These are phyloP conservation scores for Acronicta alni DNA, from an alignment of 2,888 invertebrate species.

Conservation along the genomic window DNA sequence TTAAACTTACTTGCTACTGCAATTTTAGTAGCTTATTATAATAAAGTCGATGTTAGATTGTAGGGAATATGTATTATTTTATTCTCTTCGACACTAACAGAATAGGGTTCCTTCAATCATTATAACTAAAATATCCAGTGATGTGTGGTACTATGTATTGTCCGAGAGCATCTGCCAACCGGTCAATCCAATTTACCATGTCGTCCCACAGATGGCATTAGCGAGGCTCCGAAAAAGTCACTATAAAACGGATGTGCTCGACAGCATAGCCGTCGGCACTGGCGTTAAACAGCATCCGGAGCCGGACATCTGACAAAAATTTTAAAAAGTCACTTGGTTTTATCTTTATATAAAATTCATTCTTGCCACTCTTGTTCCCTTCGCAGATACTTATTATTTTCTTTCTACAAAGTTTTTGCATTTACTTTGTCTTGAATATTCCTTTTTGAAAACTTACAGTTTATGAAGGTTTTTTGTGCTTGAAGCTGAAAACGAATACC, in stretches of 20 bases:
- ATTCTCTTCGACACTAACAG: no score
- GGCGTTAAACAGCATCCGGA: slow-evolving; percentile 12
- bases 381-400: slow-evolving; percentile 3
- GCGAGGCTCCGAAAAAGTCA: slow-evolving; percentile 15
- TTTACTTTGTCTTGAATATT: slow-evolving; percentile 11
- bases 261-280: background rate
- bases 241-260: slow-evolving; percentile 8
- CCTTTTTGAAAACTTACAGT: background rate
- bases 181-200: slow-evolving; percentile 47
- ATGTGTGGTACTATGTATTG: slow-evolving; percentile 12
- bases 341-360: slow-evolving; percentile 24
- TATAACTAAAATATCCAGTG: no score
- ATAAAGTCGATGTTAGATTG: no score
- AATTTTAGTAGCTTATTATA: no score
- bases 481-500: background rate
- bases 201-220: slow-evolving; percentile 26
- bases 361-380: slow-evolving; percentile 4
- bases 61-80: no score
- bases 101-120: no score
- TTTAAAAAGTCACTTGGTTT: slow-evolving; percentile 24
- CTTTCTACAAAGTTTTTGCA: background rate
- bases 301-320: slow-evolving; percentile 17
- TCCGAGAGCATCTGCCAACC: slow-evolving; percentile 13
- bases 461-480: background rate
- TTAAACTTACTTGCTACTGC: no score